A percentile compares a stretch with the other conserved stretches of the same genome.
These are phyloP conservation scores for Bombus polaris DNA, from an alignment of 1,140 invertebrate genomes.

Conservation along the genomic window DNA sequence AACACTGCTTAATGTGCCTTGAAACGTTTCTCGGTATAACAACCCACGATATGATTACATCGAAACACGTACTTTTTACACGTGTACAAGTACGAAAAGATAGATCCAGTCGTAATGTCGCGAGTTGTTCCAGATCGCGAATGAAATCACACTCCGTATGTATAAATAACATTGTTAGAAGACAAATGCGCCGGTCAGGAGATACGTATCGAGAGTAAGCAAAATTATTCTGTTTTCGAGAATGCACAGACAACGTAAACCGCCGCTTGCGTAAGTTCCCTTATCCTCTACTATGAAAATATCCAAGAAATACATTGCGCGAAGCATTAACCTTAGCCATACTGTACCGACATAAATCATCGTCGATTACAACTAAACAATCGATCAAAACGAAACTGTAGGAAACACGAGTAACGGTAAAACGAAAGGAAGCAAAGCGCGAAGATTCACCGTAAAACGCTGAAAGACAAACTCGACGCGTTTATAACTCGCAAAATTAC, in stretches of 20 bases:
- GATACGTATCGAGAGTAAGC: slow-evolving; percentile 13
- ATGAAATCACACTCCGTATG: slow-evolving; percentile 11
- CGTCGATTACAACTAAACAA: not conserved
- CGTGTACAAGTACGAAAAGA: not conserved
- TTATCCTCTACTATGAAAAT: not conserved
- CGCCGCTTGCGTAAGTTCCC: not conserved
- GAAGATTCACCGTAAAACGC: not conserved
- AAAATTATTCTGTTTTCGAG: not conserved
- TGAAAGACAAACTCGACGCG: slow-evolving; percentile 2
- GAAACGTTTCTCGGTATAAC: not conserved
- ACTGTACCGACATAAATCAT: too few species aligned
- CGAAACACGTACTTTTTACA: not conserved
- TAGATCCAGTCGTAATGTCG: not conserved
- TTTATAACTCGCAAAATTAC: slow-evolving; percentile 13
- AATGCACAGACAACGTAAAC: not conserved
- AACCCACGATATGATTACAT: not conserved
- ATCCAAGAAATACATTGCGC: too few species aligned
- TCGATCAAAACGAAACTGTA: not conserved
- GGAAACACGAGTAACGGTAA: not conserved
- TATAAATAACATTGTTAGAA: slow-evolving; percentile 1
- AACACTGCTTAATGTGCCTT: not conserved
- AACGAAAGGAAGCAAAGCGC: too few species aligned
- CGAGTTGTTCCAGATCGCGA: slow-evolving; percentile 15
- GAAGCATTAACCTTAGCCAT: not conserved
- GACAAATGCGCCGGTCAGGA: not conserved